Percentiles rank a stretch among this genome's conserved stretches.
Conservation (phyloP, 1,140 invertebrate genomes). For the Tetragnatha versicolor region DNA sequence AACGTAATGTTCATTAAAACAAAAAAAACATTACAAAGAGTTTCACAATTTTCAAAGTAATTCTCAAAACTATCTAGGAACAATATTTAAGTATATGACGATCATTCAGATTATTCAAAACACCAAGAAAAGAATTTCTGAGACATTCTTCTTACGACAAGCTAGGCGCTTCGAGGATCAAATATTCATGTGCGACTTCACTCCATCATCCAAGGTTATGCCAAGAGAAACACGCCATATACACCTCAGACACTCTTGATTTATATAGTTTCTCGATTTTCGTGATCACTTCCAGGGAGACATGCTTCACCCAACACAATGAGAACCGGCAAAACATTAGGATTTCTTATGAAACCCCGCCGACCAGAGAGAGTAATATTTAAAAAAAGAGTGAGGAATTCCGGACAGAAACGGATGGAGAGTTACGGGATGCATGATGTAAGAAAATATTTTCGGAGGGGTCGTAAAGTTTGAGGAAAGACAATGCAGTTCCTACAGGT, state of each 20-base stretch:
- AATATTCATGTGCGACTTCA: too few species aligned
- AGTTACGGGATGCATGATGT: neutral
- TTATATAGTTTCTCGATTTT: neutral
- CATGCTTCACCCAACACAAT: conserved; percentile 40
- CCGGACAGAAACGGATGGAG: neutral
- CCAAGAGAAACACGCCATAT: neutral
- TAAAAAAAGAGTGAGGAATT: neutral
- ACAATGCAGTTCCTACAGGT: neutral
- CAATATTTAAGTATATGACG: too few species aligned
- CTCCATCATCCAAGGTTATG: too few species aligned
- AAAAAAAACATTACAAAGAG: too few species aligned
- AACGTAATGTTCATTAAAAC: too few species aligned
- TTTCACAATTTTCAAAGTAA: too few species aligned
- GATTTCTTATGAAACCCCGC: conserved; percentile 1
- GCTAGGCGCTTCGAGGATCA: too few species aligned
- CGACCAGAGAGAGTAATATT: neutral
- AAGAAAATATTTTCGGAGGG: neutral
- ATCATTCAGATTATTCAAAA: too few species aligned
- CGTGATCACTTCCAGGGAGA: too few species aligned
- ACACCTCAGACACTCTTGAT: neutral
- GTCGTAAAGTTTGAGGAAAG: neutral
- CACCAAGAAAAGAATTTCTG: too few species aligned
- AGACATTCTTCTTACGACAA: too few species aligned
- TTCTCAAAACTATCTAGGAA: too few species aligned
- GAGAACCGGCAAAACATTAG: conserved; percentile 8